Conservation (phyloP, 92 coral and sea anemone genomes). For the Plumapathes pennacea region DNA sequence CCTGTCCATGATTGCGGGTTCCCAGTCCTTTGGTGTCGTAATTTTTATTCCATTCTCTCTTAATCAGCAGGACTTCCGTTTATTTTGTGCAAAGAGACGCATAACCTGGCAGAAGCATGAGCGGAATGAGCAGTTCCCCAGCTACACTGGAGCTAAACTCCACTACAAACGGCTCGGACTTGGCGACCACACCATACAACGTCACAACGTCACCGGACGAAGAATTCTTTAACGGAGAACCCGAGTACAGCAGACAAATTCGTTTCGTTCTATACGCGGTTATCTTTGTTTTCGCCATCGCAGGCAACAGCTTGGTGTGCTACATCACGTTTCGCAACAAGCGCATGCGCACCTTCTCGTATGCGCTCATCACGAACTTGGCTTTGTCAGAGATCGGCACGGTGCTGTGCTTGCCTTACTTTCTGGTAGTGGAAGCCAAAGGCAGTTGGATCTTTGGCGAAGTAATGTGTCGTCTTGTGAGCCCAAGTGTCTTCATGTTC, state of each 20-base stretch:
- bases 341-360: constrained; percentile 66
- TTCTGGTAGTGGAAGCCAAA: constrained; percentile 29
- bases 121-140: too few relatives aligned
- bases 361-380: constrained; percentile 63
- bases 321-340: constrained; percentile 49
- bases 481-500: constrained; percentile 70
- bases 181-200: too few relatives aligned
- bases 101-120: too few relatives aligned
- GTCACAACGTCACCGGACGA: not conserved
- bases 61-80: too few relatives aligned
- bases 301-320: constrained; percentile 64
- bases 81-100: too few relatives aligned
- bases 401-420: constrained; percentile 52
- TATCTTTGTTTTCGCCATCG: constrained; percentile 42
- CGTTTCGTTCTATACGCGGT: constrained; percentile 38
- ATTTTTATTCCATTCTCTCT: too few relatives aligned
- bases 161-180: too few relatives aligned
- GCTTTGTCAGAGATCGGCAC: constrained; percentile 73
- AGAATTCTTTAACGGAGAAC: constrained; percentile 10
- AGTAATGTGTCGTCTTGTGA: constrained; percentile 62
- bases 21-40: too few relatives aligned
- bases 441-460: constrained; percentile 68
- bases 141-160: too few relatives aligned
- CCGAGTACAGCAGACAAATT: constrained; percentile 11
- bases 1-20: too few relatives aligned